A percentile compares a stretch with the other conserved stretches of the same genome.
Evolutionary conservation across 1,140 invertebrate species (phyloP).

Genomic region (Drosophila micromelanica): DNA sequence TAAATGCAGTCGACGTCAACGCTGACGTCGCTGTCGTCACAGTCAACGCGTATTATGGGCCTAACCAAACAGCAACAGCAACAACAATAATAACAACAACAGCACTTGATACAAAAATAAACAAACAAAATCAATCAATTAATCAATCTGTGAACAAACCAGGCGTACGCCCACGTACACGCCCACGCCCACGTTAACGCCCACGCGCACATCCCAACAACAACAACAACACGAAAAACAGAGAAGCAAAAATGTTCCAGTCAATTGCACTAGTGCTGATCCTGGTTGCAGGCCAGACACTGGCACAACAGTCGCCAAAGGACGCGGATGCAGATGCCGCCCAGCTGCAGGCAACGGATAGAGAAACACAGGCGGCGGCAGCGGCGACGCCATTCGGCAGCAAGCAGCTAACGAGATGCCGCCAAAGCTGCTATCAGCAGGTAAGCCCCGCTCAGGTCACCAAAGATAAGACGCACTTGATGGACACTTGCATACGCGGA

Average conservation of each 20-base stretch:
- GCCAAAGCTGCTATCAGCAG: conserved; percentile 77
- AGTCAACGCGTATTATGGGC: conserved; percentile 49
- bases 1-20: conserved; percentile 51
- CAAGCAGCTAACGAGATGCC: conserved; percentile 75
- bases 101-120: conserved; percentile 79
- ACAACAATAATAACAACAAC: conserved; percentile 7
- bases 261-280: conserved; percentile 64
- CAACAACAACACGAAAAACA: conserved; percentile 1
- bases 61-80: conserved; percentile 22
- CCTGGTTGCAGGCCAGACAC: conserved; percentile 28
- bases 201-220: conserved; percentile 25
- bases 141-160: conserved; percentile 73
- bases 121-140: conserved; percentile 83
- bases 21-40: conserved; percentile 37
- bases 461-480: conserved; percentile 56
- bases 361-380: conserved; percentile 6
- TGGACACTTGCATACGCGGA: conserved; percentile 63
- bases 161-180: conserved; percentile 48
- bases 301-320: conserved; percentile 24
- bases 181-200: conserved; percentile 60
- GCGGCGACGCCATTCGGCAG: conserved; percentile 36
- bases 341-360: conserved; percentile 18
- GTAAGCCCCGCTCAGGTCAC: conserved; percentile 48
- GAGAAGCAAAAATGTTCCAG: conserved; percentile 50
- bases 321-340: conserved; percentile 19